A percentile compares a stretch with the other conserved stretches of the same genome.
These are phyloP conservation scores for Loriculus beryllinus DNA, from an alignment of 2,797 vertebrate species.

Conservation along the genomic window DNA sequence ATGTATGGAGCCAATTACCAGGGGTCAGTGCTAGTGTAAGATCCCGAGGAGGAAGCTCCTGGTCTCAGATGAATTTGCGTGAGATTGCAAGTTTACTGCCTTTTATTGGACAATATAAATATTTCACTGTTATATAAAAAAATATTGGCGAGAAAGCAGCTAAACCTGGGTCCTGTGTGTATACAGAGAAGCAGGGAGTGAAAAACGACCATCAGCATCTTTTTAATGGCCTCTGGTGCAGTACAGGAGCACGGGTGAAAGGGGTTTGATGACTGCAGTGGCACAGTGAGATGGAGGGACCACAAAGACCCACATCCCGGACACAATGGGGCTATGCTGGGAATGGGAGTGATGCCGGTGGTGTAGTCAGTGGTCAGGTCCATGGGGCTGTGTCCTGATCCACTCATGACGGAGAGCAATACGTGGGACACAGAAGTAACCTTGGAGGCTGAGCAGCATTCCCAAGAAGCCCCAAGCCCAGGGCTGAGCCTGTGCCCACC, in stretches of 20 bases:
- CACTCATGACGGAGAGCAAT: rapidly evolving
- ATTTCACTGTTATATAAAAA: slow-evolving; percentile 65
- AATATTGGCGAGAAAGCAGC: slow-evolving; percentile 54
- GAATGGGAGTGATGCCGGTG: rapidly evolving
- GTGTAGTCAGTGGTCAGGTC: rapidly evolving
- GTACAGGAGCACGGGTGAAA: rapidly evolving
- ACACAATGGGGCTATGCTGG: rapidly evolving
- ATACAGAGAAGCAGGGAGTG: slow-evolving; percentile 45
- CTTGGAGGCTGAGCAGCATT: not conserved
- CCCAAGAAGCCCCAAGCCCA: not conserved
- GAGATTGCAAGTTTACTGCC: slow-evolving; percentile 46
- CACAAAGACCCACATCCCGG: rapidly evolving
- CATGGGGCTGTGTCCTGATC: not conserved
- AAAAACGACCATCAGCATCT: slow-evolving; percentile 42
- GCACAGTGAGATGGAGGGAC: not conserved
- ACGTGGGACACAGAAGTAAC: rapidly evolving
- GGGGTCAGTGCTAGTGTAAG: slow-evolving; percentile 49
- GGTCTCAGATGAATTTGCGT: slow-evolving; percentile 10
- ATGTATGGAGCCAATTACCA: slow-evolving; percentile 74
- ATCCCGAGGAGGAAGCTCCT: not conserved
- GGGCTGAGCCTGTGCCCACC: not conserved
- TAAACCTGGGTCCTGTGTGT: slow-evolving; percentile 42
- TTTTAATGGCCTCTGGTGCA: not conserved
- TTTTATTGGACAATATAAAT: slow-evolving; percentile 68
- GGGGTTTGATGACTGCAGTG: not conserved